Evolutionary conservation across 2,888 invertebrate genomes (phyloP).

Genomic region (Folsomia manolachei): DNA sequence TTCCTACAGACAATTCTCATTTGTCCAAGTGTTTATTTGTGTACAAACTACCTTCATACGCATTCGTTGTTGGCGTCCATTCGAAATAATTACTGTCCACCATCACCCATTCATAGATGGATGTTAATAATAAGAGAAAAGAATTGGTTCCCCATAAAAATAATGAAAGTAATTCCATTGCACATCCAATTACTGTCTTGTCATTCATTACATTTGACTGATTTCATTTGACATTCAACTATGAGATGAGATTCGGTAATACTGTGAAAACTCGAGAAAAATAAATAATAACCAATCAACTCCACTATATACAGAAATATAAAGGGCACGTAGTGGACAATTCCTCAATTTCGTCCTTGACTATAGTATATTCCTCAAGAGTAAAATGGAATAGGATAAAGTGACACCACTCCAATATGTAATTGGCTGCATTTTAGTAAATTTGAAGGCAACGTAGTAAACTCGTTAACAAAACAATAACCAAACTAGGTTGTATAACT

Average conservation of each 20-base stretch:
- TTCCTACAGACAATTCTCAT: not conserved
- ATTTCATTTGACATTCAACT: not conserved
- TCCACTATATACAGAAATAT: not conserved
- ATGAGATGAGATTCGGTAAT: not conserved
- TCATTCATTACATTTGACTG: not conserved
- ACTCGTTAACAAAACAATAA: too few relatives aligned
- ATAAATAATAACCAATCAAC: not conserved
- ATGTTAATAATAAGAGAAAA: too few relatives aligned
- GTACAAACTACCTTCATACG: too few relatives aligned
- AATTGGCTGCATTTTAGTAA: too few relatives aligned
- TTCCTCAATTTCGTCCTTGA: too few relatives aligned
- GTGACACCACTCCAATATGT: too few relatives aligned
- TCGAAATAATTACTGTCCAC: not conserved
- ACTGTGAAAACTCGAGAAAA: not conserved
- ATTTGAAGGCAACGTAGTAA: too few relatives aligned
- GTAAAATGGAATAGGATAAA: not conserved
- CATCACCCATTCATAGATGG: not conserved
- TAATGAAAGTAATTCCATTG: not conserved
- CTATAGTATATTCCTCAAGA: not conserved
- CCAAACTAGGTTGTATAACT: too few relatives aligned
- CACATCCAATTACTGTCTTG: not conserved
- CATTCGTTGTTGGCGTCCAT: too few relatives aligned
- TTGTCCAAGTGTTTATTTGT: not conserved
- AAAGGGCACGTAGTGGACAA: too few relatives aligned
- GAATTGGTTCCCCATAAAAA: not conserved